Conservation (phyloP, 2,797 vertebrate species). For the Sciaenops ocellatus region DNA sequence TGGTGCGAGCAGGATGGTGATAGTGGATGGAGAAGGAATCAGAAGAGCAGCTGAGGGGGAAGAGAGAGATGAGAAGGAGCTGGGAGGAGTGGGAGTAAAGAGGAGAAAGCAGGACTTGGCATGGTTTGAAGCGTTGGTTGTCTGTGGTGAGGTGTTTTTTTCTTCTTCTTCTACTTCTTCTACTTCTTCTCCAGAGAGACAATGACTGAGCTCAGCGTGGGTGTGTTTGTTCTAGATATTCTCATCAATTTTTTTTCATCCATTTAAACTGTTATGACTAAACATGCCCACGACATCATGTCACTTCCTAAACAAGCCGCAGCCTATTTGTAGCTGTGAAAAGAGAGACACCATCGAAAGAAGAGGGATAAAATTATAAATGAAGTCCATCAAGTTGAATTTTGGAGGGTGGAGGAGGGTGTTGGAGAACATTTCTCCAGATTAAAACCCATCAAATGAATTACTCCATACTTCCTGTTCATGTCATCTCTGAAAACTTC, state of each 20-base stretch:
- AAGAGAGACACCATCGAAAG: slow-evolving; percentile 41
- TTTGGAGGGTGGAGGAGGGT: not conserved
- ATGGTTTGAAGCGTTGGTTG: slow-evolving; percentile 68
- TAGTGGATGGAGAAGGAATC: slow-evolving; percentile 33
- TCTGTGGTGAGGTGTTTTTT: slow-evolving; percentile 57
- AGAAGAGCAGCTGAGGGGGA: slow-evolving; percentile 39
- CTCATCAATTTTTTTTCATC: slow-evolving; percentile 44
- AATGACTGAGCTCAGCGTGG: slow-evolving; percentile 75
- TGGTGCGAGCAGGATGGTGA: slow-evolving; percentile 46
- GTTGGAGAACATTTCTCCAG: not conserved
- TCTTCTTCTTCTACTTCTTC: not conserved
- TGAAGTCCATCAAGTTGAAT: slow-evolving; percentile 1
- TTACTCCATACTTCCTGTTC: not conserved
- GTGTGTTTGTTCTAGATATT: slow-evolving; percentile 79
- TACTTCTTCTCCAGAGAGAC: slow-evolving; percentile 64
- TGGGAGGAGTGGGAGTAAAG: slow-evolving; percentile 68
- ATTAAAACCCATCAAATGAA: not conserved
- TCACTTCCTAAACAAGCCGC: slow-evolving; percentile 47
- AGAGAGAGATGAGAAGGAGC: slow-evolving; percentile 43
- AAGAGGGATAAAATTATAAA: slow-evolving; percentile 1
- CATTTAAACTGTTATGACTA: slow-evolving; percentile 72
- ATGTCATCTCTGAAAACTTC: slow-evolving; percentile 13
- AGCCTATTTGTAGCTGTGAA: slow-evolving; percentile 43
- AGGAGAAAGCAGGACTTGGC: slow-evolving; percentile 67
- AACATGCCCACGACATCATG: slow-evolving; percentile 66